Evolutionary conservation across 2,888 invertebrate species (phyloP).

Genomic region (Trypoxylon attenuatum): DNA sequence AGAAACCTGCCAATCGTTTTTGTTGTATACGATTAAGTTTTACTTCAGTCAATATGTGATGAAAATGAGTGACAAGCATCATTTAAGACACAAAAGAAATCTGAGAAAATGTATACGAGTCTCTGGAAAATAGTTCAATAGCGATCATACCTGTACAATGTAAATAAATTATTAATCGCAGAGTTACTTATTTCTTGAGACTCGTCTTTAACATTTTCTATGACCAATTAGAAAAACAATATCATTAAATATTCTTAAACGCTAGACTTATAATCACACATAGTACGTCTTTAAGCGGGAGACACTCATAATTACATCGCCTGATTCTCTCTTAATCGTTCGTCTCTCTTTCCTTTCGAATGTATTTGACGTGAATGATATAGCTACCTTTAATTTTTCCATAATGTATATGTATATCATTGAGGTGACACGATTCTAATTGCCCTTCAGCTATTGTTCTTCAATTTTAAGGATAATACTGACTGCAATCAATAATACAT

Average conservation of each 20-base stretch:
- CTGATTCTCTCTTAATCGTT: no score
- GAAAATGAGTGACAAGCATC: no score
- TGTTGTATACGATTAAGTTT: constrained; percentile 16
- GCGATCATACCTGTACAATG: constrained; percentile 15
- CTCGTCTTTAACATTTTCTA: constrained; percentile 20
- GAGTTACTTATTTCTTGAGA: constrained; percentile 22
- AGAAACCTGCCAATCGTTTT: constrained; percentile 6
- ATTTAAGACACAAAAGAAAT: constrained; percentile 11
- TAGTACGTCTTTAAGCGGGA: not conserved
- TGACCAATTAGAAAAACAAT: constrained; percentile 32
- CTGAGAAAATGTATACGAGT: constrained; percentile 11
- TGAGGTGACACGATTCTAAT: not conserved
- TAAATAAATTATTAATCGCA: constrained; percentile 17
- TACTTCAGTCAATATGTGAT: constrained; percentile 6
- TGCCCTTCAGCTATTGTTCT: not conserved
- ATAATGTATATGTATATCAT: not conserved
- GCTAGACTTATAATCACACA: constrained; percentile 21
- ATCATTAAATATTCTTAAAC: constrained; percentile 25
- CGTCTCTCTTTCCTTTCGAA: no score
- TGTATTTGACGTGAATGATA: no score
- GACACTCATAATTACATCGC: no score
- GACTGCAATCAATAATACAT: constrained; percentile 17
- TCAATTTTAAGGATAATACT: constrained; percentile 6
- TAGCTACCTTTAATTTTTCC: not conserved
- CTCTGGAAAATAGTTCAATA: constrained; percentile 11